Percentiles rank a stretch among this genome's conserved stretches.
phyloP scores from a whole-genome alignment of 2,888 invertebrate genomes.

The Napeogenes sylphis region DNA sequence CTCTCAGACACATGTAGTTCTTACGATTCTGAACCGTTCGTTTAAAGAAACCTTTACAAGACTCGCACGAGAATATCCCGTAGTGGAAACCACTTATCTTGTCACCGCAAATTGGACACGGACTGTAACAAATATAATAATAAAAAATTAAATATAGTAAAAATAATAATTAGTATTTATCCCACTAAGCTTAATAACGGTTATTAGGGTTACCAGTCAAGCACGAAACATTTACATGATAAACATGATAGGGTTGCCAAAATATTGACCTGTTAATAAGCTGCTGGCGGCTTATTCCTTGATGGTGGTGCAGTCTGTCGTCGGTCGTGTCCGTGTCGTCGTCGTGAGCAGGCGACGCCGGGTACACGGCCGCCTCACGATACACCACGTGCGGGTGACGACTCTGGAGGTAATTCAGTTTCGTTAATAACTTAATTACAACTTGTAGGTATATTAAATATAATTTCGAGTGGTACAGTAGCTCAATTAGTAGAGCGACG shows the following conservation, averaged over 20 bases:
- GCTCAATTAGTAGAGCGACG: too few relatives aligned
- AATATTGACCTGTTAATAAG: slow-evolving; percentile 83
- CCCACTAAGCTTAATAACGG: too few relatives aligned
- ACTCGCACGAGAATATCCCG: slow-evolving; percentile 98
- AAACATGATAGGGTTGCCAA: not conserved
- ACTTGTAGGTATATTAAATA: too few relatives aligned
- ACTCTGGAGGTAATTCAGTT: slow-evolving; percentile 40
- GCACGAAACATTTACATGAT: too few relatives aligned
- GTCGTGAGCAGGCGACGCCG: slow-evolving; percentile 59
- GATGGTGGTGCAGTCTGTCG: slow-evolving; percentile 78
- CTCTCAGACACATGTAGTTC: slow-evolving; percentile 94
- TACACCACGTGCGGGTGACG: slow-evolving; percentile 70
- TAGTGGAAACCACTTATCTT: slow-evolving; percentile 98
- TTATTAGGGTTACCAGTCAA: too few relatives aligned
- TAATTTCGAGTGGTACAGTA: too few relatives aligned
- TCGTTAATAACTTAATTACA: too few relatives aligned
- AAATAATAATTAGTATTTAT: too few relatives aligned
- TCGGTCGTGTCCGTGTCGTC: slow-evolving; percentile 67
- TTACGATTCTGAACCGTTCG: slow-evolving; percentile 98
- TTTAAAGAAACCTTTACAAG: slow-evolving; percentile 99
- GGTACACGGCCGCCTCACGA: slow-evolving; percentile 60
- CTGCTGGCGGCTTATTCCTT: slow-evolving; percentile 91
- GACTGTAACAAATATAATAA: slow-evolving; percentile 75
- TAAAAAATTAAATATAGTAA: too few relatives aligned
- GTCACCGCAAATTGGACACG: slow-evolving; percentile 96